Base-by-base conservation (phyloP, 2,888 invertebrate genomes). In the Lagria hirta region DNA sequence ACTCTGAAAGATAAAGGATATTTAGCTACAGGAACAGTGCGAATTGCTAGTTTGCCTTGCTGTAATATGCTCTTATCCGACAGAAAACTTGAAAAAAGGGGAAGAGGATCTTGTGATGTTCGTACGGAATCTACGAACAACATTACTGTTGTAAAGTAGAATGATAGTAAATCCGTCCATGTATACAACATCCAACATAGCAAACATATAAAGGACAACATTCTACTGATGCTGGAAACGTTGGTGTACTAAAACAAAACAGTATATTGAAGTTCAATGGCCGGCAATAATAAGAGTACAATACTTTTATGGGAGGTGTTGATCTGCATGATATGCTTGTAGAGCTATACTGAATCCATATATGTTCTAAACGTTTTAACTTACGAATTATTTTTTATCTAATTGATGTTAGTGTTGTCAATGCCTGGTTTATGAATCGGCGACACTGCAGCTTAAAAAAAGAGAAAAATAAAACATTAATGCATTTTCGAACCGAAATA, bases 241-340 rank as follows among this genome's bases (percentile, higher is more conserved):
- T 3, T 26, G 13, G 10, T 5, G 14, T 26, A 26, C 5, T 6
- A 11, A 11, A 8, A 11, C 4, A 3, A 26, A 26, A 11, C 12
- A 3, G 3, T 26, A 26, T 34, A 48, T 54, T 6, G 21, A 52
- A 22, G 43, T 64, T 18, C 11, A 16, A 17, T 38, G 55, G 24
- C 55, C 59, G 10, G 50, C 56, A 48, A 50, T 55, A 11, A 48
- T 60, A 13, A 46, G 3, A 26, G 10, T 43, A 60, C 29, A 64
- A 64, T 34, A 29, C 38, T 15, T 33, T 43, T 16, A 64, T 61
- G 62, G 62, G 62, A 6, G 62, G 59, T 6, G 61, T 62, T 3
- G 61, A 63, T 43, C 49, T 57, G 28, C 13, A 54, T 5, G 57
- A 61, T 43, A 52, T 57, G 42, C 49, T 61, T 24, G 45, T 62